A percentile compares a stretch with the other conserved stretches of the same genome.
Evolutionary conservation across 1,140 invertebrate genomes (phyloP).

Genomic region (Brachionus asplanchnoidis): DNA sequence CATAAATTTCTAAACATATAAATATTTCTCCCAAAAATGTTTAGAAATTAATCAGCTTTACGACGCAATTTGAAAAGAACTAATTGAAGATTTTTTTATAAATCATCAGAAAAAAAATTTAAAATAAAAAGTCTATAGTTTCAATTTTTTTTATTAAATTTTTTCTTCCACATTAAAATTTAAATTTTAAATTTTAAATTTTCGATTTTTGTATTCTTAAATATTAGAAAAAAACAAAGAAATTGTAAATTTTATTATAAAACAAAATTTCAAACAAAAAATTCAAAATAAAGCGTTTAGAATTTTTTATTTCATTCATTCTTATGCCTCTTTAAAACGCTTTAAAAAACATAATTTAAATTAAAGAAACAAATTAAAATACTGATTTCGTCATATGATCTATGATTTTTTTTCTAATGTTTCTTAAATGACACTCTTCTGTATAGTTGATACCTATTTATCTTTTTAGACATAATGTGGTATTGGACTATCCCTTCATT

Average conservation of each 20-base stretch:
- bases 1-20: too few relatives aligned
- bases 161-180: too few relatives aligned
- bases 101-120: too few relatives aligned
- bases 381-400: not conserved
- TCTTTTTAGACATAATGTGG: constrained; percentile 26
- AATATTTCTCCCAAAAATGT: too few relatives aligned
- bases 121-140: too few relatives aligned
- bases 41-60: not conserved
- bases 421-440: not conserved
- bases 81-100: too few relatives aligned
- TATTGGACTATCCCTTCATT: constrained; percentile 35
- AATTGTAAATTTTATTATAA: constrained; percentile 3
- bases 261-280: not conserved
- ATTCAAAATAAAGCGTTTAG: constrained; percentile 10
- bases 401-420: not conserved
- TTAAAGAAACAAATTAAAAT: not conserved
- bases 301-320: not conserved
- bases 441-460: not conserved
- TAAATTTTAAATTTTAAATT: too few relatives aligned
- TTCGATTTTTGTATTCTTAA: too few relatives aligned
- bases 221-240: not conserved
- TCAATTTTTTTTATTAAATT: too few relatives aligned
- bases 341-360: not conserved
- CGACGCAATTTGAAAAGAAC: too few relatives aligned
- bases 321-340: not conserved